Evolutionary conservation across 2,888 invertebrate genomes (phyloP).

Genomic region (Drosophila melanosoma): DNA sequence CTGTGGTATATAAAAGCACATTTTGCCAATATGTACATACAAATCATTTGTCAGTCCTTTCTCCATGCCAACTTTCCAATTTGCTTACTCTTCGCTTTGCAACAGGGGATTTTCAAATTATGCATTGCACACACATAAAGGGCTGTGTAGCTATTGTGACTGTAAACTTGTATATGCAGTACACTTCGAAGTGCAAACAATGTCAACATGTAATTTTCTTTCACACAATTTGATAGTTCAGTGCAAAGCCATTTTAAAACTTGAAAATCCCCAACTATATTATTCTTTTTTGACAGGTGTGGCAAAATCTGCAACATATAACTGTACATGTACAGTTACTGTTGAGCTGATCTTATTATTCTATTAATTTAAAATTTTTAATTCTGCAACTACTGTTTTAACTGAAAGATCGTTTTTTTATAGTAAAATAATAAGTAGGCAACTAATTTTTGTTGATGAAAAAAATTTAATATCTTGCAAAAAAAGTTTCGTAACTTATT

Average conservation of each 20-base stretch:
- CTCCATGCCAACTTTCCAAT: conserved; percentile 51
- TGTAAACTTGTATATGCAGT: conserved; percentile 49
- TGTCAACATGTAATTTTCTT: conserved; percentile 60
- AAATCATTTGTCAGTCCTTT: conserved; percentile 55
- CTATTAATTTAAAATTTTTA: background rate
- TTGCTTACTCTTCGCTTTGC: conserved; percentile 60
- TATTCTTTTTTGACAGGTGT: background rate
- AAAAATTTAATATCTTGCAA: background rate
- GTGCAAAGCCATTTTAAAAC: conserved; percentile 51
- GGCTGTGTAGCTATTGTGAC: conserved; percentile 47
- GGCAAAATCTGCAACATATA: background rate
- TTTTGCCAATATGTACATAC: conserved; percentile 16
- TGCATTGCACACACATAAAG: conserved; percentile 39
- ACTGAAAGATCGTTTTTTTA: background rate
- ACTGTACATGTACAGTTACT: background rate
- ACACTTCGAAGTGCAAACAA: conserved; percentile 54
- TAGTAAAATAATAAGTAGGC: background rate
- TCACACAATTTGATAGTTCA: conserved; percentile 52
- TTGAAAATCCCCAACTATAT: conserved; percentile 13
- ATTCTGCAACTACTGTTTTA: background rate
- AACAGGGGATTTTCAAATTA: conserved; percentile 55
- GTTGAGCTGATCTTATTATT: background rate
- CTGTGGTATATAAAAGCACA: background rate
- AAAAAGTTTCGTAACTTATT: background rate
- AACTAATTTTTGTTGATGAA: background rate